These are phyloP conservation scores for Gymnogyps californianus DNA, from an alignment of 2,113 vertebrate species.

Conservation along the genomic window DNA sequence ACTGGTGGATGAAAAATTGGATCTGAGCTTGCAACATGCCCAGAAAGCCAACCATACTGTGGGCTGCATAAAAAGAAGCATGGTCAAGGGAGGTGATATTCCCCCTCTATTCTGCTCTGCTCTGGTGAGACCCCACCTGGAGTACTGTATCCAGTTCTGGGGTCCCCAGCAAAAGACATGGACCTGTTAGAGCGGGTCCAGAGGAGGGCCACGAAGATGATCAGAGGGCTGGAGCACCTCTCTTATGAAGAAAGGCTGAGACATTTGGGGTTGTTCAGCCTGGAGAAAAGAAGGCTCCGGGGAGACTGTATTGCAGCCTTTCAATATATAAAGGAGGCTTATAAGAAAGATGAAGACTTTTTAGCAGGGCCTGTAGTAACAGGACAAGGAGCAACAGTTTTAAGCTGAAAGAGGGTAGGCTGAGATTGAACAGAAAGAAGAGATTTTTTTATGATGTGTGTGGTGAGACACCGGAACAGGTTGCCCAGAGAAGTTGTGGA, in stretches of 20 bases:
- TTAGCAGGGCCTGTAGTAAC: not conserved
- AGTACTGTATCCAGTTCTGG: not conserved
- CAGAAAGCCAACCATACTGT: not conserved
- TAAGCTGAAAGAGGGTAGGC: not conserved
- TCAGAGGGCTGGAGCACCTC: not conserved
- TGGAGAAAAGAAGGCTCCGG: not conserved
- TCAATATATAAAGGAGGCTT: not conserved
- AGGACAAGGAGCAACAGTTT: not conserved
- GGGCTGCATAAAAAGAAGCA: rapidly evolving
- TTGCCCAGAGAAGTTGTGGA: not conserved
- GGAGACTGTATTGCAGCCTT: rapidly evolving
- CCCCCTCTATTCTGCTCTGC: rapidly evolving
- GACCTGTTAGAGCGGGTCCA: not conserved
- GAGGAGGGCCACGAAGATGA: not conserved
- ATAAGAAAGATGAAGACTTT: not conserved
- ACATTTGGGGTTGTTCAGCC: not conserved
- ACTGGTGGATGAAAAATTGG: not conserved
- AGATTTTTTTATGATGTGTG: not conserved
- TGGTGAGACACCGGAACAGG: not conserved
- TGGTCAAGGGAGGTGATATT: not conserved
- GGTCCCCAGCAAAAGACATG: not conserved
- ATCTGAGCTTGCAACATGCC: not conserved
- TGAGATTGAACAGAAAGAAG: not conserved
- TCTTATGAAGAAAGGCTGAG: not conserved
- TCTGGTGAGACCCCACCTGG: not conserved